A percentile compares a stretch with the other conserved stretches of the same genome.
phyloP scores from a whole-genome alignment of 2,888 invertebrate genomes.

The Ochropleura plecta region DNA sequence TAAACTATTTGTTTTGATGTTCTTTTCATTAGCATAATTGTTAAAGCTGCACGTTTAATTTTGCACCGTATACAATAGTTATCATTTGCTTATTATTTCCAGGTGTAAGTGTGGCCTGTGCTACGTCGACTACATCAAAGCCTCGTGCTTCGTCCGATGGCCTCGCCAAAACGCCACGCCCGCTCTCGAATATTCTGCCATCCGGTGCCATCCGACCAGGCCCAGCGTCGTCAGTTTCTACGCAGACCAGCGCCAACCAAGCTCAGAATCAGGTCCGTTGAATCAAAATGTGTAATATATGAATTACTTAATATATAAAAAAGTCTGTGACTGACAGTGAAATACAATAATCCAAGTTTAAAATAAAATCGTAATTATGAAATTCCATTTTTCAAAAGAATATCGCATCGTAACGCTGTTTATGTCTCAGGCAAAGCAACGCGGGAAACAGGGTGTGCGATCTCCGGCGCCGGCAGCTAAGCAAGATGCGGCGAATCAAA shows the following conservation, averaged over 20 bases:
- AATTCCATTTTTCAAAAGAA: background rate
- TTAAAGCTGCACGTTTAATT: background rate
- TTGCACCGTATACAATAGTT: constrained; percentile 1
- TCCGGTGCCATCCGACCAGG: constrained; percentile 92
- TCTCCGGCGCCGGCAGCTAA: constrained; percentile 93
- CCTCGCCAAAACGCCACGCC: constrained; percentile 85
- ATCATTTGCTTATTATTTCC: constrained; percentile 24
- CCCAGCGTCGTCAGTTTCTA: constrained; percentile 96
- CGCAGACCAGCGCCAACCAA: constrained; percentile 93
- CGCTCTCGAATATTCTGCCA: constrained; percentile 92
- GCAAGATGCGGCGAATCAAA: constrained; percentile 94
- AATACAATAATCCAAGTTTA: background rate
- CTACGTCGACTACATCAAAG: constrained; percentile 79
- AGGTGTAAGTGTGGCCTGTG: constrained; percentile 85
- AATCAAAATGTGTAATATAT: background rate
- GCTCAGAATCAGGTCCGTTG: constrained; percentile 85
- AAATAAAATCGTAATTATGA: background rate
- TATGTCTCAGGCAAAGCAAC: constrained; percentile 90
- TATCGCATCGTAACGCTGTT: constrained; percentile 3
- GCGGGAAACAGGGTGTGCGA: constrained; percentile 92
- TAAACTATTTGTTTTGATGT: constrained; percentile 13
- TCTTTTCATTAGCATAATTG: constrained; percentile 6
- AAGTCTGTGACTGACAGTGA: background rate
- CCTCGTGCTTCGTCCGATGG: constrained; percentile 83
- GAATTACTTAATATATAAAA: background rate